Conservation (phyloP, 2,888 invertebrate genomes). For the Belgica antarctica region DNA sequence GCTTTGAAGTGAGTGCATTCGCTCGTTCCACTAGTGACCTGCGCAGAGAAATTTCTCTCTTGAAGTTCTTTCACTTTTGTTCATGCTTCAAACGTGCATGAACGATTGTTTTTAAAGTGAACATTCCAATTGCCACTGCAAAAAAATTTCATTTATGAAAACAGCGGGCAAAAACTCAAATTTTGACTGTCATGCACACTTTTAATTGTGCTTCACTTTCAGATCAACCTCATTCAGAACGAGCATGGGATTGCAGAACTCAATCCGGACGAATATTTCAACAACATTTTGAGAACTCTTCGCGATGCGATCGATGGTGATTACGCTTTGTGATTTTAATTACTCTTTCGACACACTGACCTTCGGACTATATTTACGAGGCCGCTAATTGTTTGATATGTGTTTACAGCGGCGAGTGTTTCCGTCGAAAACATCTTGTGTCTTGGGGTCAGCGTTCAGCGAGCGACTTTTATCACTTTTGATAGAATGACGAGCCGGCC, state of each 20-base stretch:
- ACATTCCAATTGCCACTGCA: no score
- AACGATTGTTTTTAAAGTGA: no score
- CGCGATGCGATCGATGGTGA: conserved; percentile 68
- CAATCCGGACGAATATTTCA: conserved; percentile 79
- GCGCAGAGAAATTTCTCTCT: no score
- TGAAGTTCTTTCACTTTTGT: no score
- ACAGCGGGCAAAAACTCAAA: not conserved
- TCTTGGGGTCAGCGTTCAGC: conserved; percentile 79
- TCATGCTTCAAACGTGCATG: no score
- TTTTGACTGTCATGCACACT: not conserved
- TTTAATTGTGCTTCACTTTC: not conserved
- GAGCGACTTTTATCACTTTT: conserved; percentile 82
- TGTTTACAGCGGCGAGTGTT: conserved; percentile 65
- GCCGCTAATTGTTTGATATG: conserved; percentile 8
- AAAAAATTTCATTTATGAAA: not conserved
- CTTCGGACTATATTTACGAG: not conserved
- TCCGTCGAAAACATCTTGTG: conserved; percentile 67
- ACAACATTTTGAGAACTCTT: conserved; percentile 65
- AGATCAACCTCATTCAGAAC: conserved; percentile 23
- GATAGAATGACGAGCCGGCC: conserved; percentile 69
- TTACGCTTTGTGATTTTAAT: conserved; percentile 45
- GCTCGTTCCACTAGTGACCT: no score
- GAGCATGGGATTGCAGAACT: conserved; percentile 76
- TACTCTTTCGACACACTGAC: no score
- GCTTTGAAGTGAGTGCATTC: conserved; percentile 17